Conservation (phyloP, 2,113 vertebrate species). For the Ia io region DNA sequence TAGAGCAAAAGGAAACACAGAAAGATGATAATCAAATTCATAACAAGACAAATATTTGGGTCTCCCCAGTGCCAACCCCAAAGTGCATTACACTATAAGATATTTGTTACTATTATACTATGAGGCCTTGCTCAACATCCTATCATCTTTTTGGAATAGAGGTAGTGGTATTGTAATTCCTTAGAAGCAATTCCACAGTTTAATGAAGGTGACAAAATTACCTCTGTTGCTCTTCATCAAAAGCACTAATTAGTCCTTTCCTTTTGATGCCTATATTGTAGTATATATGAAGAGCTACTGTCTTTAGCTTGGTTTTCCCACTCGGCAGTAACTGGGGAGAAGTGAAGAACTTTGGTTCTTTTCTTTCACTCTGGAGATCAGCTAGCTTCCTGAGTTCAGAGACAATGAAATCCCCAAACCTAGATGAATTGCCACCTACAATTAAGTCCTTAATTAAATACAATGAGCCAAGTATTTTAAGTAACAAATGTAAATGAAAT, state of each 20-base stretch:
- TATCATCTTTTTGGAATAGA: neutral
- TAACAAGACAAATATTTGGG: neutral
- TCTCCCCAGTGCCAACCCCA: neutral
- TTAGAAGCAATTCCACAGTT: neutral
- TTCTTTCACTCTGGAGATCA: neutral
- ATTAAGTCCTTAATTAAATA: neutral
- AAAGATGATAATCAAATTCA: neutral
- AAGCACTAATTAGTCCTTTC: neutral
- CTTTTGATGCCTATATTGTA: neutral
- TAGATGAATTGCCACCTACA: neutral
- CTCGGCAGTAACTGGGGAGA: neutral
- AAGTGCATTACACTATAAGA: neutral
- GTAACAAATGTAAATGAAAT: neutral
- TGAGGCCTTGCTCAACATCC: neutral
- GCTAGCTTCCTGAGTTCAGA: neutral
- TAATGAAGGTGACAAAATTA: neutral
- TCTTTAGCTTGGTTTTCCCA: neutral
- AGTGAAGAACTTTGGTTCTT: neutral
- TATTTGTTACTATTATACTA: neutral
- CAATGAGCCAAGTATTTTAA: neutral
- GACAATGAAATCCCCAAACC: neutral
- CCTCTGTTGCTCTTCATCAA: neutral
- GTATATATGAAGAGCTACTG: neutral
- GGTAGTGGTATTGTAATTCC: neutral
- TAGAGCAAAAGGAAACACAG: neutral